A percentile compares a stretch with the other conserved stretches of the same genome.
phyloP scores from a whole-genome alignment of 2,797 vertebrate genomes.

The Chanos chanos region DNA sequence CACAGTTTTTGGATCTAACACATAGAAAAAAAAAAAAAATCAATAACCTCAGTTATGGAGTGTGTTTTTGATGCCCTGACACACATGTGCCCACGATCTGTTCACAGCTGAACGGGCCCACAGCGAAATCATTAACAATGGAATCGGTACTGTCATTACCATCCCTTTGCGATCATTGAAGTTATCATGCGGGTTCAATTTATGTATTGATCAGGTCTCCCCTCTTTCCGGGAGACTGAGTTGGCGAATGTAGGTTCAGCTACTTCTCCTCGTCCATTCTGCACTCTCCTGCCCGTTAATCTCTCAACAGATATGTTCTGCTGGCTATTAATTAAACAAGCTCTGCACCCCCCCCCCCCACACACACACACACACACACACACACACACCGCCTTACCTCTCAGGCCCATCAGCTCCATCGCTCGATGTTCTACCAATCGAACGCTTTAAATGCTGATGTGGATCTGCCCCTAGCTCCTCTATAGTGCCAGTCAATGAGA shows the following conservation, averaged over 20 bases:
- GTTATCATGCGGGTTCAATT: constrained; percentile 48
- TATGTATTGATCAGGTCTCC: constrained; percentile 57
- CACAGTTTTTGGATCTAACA: not conserved
- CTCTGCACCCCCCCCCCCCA: constrained; percentile 26
- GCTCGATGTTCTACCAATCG: constrained; percentile 53
- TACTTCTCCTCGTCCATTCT: constrained; percentile 21
- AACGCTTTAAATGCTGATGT: constrained; percentile 52
- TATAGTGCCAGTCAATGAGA: constrained; percentile 59
- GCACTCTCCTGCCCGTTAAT: constrained; percentile 38
- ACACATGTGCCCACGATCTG: constrained; percentile 45
- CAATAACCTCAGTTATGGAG: not conserved
- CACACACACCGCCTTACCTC: not conserved
- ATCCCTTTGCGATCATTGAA: constrained; percentile 51
- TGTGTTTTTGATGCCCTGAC: constrained; percentile 49
- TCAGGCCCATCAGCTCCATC: constrained; percentile 29
- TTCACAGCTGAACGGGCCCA: constrained; percentile 45
- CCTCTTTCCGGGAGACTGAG: constrained; percentile 30
- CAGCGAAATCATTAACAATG: constrained; percentile 49
- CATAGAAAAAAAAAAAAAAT: not conserved
- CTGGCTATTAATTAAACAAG: constrained; percentile 61
- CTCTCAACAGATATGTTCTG: constrained; percentile 47
- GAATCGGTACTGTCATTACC: constrained; percentile 53
- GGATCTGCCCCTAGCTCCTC: constrained; percentile 42
- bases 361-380: constrained; percentile 1
- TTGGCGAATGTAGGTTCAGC: constrained; percentile 32